Evolutionary conservation across 2,797 vertebrate genomes (phyloP), one percentile per base, ranked within the genome.

Genomic region (Synaphobranchus kaupii): DNA sequence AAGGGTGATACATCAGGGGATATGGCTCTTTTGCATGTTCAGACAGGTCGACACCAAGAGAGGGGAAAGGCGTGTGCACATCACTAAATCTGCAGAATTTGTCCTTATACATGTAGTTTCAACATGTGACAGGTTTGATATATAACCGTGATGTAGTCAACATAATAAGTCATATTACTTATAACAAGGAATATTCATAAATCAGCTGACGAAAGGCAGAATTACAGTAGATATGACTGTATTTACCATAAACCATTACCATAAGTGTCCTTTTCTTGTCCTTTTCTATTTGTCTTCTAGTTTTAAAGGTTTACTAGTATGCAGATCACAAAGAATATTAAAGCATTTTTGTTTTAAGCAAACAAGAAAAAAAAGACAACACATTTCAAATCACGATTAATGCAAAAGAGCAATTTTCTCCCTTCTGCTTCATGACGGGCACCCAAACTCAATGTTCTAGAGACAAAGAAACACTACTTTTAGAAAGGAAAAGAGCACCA

Each of bases 21-120:
- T 80, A 48, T 80, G 76, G 34, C 34, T 44, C 6, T 17, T 80
- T 48, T 22, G 44, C 17, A 80, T 80, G 76, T 48, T 44, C 44
- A 47, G 39, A 80, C 76, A 22, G 39, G 17, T 80, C 15, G 44
- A 48, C 76, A 80, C 20, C 39, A 48, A 48, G 76, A 39, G 76
- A 80, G 34, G 44, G 44, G 8, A 17, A 80, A 44, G 20, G 44
- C 34, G 4, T 80, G 3, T 20, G 22, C 44, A 48, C 34, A 22
- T 80, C 20, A 47, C 25, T 80, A 25, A 22, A 81, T 48, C 22
- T 2, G 25, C 12, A 48, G 22, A n/a, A 25, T 48, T 81, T 25
- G 39, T 81, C 47, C 78, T 48, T 81, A 48, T 39, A 39, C n/a
- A n/a, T n/a, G 44, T 81, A n/a, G n/a, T 81, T 81, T 48, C 78